Percentiles rank a stretch among this genome's conserved stretches.
Conservation (phyloP, 1,140 invertebrate species). For the Listronotus oregonensis region DNA sequence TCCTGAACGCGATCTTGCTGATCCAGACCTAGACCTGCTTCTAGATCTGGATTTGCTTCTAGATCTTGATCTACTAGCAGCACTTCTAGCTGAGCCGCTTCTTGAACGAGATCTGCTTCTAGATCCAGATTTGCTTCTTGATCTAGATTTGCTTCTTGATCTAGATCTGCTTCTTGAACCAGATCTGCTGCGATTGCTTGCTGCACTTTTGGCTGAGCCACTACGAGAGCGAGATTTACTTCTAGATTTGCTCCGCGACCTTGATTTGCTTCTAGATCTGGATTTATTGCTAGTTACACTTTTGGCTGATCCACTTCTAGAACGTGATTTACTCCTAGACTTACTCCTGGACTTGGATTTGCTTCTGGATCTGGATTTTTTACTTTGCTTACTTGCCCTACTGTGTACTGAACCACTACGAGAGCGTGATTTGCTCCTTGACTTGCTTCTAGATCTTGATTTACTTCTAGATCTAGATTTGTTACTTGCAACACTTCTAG, state of each 20-base stretch:
- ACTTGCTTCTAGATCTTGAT: slow-evolving; percentile 26
- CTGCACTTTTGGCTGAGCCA: slow-evolving; percentile 32
- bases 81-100: slow-evolving; percentile 14
- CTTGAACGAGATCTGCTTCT: slow-evolving; percentile 28
- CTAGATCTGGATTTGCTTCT: slow-evolving; percentile 42
- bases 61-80: slow-evolving; percentile 14
- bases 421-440: slow-evolving; percentile 24
- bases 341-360: slow-evolving; percentile 11
- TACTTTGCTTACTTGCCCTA: neutral
- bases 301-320: slow-evolving; percentile 19
- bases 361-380: slow-evolving; percentile 32
- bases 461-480: slow-evolving; percentile 22
- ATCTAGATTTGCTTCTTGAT: slow-evolving; percentile 30
- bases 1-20: slow-evolving; percentile 40
- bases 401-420: slow-evolving; percentile 21
- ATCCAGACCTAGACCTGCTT: slow-evolving; percentile 46
- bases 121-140: slow-evolving; percentile 29
- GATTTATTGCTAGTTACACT: slow-evolving; percentile 22
- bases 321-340: slow-evolving; percentile 9
- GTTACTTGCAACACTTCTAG: neutral
- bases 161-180: slow-evolving; percentile 13
- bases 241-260: slow-evolving; percentile 12
- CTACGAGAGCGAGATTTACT: slow-evolving; percentile 43
- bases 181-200: slow-evolving; percentile 17
- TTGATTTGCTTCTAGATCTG: slow-evolving; percentile 35